phyloP scores from a whole-genome alignment of 2,888 invertebrate species.

The Aricia artaxerxes region DNA sequence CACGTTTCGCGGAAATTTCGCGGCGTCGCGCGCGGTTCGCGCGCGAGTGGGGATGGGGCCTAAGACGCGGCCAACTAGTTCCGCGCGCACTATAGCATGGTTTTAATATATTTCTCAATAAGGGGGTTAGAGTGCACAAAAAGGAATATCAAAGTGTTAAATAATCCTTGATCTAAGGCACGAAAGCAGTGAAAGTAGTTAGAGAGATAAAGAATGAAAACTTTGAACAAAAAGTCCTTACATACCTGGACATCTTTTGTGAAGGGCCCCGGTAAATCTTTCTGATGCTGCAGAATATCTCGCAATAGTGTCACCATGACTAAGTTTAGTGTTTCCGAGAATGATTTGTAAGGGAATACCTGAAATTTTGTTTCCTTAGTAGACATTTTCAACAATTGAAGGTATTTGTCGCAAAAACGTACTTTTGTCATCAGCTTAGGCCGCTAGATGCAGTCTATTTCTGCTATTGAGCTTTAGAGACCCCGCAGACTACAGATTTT shows the following conservation, averaged over 20 bases:
- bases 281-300: constrained; percentile 94
- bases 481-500: too few relatives aligned
- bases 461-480: too few relatives aligned
- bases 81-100: too few relatives aligned
- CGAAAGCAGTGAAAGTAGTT: constrained; percentile 3
- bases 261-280: constrained; percentile 93
- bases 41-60: too few relatives aligned
- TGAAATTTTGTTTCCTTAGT: constrained; percentile 51
- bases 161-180: constrained; percentile 4
- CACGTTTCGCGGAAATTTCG: too few relatives aligned
- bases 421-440: too few relatives aligned
- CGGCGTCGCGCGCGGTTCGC: too few relatives aligned
- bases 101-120: background rate
- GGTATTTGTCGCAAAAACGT: too few relatives aligned
- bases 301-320: constrained; percentile 95
- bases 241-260: constrained; percentile 91
- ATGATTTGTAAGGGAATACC: constrained; percentile 95
- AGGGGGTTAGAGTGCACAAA: background rate
- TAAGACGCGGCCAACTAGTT: too few relatives aligned
- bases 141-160: background rate
- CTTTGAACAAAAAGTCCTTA: background rate
- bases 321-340: constrained; percentile 96
- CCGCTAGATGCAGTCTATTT: too few relatives aligned
- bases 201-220: background rate
- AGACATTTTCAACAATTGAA: too few relatives aligned